These are phyloP conservation scores for Cordilura impudica DNA, from an alignment of 2,888 invertebrate species.

Conservation along the genomic window DNA sequence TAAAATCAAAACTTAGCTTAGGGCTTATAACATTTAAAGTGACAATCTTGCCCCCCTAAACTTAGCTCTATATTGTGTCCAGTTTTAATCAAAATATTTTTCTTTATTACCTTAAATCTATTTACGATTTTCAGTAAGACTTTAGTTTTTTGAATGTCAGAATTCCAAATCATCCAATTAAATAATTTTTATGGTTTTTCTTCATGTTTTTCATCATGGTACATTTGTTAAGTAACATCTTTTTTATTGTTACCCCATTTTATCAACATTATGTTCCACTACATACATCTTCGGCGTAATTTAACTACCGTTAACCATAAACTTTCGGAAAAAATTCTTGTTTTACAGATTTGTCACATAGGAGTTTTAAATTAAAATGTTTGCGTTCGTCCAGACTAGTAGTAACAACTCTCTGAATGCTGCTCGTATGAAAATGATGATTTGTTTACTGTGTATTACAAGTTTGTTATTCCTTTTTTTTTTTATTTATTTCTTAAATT, in stretches of 20 bases:
- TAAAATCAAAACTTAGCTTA: too few relatives aligned
- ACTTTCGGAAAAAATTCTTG: not conserved
- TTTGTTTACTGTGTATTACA: conserved; percentile 8
- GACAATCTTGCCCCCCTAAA: too few relatives aligned
- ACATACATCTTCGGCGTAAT: conserved; percentile 1
- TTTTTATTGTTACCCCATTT: conserved; percentile 11
- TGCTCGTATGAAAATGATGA: not conserved
- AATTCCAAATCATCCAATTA: too few relatives aligned
- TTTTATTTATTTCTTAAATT: conserved; percentile 7
- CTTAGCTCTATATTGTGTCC: too few relatives aligned
- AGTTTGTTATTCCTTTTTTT: conserved; percentile 6
- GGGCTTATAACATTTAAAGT: too few relatives aligned
- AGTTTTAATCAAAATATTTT: too few relatives aligned
- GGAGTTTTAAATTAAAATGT: conserved; percentile 53
- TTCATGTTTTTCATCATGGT: conserved; percentile 29
- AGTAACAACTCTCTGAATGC: not conserved
- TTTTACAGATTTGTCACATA: conserved; percentile 28
- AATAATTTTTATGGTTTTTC: too few relatives aligned
- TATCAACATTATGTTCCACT: not conserved
- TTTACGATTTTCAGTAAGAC: too few relatives aligned
- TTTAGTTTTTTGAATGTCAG: too few relatives aligned
- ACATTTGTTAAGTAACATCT: conserved; percentile 32
- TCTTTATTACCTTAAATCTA: too few relatives aligned
- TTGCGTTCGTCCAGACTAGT: not conserved
- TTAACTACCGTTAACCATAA: conserved; percentile 1